Conservation (phyloP, 2,888 invertebrate species). For the Dysmachus trigonus region DNA sequence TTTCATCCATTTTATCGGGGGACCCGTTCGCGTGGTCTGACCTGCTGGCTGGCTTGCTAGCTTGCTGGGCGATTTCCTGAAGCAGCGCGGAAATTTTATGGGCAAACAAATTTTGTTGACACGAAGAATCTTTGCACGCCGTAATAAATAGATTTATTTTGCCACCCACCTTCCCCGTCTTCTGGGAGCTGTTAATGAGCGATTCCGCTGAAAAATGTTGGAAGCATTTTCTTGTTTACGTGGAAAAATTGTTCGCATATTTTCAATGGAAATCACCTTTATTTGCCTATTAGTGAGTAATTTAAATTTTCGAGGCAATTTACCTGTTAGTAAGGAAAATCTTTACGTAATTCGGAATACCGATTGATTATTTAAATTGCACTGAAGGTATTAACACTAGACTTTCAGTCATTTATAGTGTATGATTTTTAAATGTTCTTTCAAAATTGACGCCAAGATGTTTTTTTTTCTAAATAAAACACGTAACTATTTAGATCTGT, state of each 20-base stretch:
- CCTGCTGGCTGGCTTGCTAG: background rate
- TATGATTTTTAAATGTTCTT: no score
- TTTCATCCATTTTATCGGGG: background rate
- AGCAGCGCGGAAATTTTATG: background rate
- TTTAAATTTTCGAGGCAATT: background rate
- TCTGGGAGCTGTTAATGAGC: background rate
- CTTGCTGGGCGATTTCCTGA: background rate
- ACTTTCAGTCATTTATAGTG: background rate
- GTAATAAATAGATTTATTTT: background rate
- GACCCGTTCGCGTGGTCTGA: background rate
- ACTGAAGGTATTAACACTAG: background rate
- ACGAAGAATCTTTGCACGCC: background rate
- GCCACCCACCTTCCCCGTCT: background rate
- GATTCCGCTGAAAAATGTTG: background rate
- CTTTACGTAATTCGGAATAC: background rate
- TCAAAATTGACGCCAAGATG: no score
- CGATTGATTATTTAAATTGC: background rate
- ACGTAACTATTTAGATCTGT: no score
- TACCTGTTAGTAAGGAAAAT: background rate
- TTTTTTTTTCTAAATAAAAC: no score
- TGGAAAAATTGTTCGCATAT: background rate
- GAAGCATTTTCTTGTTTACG: background rate
- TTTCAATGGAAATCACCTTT: background rate
- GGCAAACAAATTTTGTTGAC: conserved; percentile 1
- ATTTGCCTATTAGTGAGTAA: background rate